Conservation (phyloP, 2,113 vertebrate genomes). For the Nettapus auritus region DNA sequence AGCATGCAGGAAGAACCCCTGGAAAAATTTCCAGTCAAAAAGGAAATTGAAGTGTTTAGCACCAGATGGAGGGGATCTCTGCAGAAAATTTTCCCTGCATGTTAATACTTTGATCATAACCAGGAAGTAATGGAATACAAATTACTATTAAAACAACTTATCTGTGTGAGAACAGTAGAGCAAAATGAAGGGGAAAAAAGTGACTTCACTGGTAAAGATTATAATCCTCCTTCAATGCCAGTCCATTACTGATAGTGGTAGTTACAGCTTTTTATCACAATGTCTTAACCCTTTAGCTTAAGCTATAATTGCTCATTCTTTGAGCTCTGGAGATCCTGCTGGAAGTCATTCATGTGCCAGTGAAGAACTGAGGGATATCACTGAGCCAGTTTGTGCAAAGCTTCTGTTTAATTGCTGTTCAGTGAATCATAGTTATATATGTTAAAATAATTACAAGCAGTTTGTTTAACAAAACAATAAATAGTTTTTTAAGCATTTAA, state of each 20-base stretch:
- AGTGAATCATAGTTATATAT: not conserved
- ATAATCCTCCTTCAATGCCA: not conserved
- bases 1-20: not conserved
- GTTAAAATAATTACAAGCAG: not conserved
- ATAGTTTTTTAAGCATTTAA: not conserved
- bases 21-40: not conserved
- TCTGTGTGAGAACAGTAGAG: not conserved
- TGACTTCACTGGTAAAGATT: not conserved
- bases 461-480: not conserved
- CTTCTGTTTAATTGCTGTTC: not conserved
- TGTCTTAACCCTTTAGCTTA: not conserved
- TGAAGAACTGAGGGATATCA: not conserved
- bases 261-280: not conserved
- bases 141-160: not conserved
- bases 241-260: not conserved
- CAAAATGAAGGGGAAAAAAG: constrained; percentile 1
- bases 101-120: constrained; percentile 4
- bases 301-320: not conserved
- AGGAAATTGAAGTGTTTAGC: not conserved
- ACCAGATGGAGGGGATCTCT: not conserved
- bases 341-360: not conserved
- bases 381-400: not conserved
- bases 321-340: not conserved
- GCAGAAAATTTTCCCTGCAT: not conserved
- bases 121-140: not conserved